phyloP scores from a whole-genome alignment of 2,113 vertebrate species.

The Protobothrops mucrosquamatus region DNA sequence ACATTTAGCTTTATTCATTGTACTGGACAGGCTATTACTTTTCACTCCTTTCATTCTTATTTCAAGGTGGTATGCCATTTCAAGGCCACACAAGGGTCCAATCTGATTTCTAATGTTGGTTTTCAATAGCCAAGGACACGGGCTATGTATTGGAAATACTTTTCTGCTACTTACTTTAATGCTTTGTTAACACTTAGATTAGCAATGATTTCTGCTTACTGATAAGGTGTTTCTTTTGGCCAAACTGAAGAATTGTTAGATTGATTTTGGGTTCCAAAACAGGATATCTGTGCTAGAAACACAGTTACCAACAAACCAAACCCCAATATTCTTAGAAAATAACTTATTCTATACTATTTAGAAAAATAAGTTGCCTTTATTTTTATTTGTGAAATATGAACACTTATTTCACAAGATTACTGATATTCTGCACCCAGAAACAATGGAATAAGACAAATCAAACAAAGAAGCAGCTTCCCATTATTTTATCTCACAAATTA shows the following conservation, averaged over 20 bases:
- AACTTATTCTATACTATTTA: constrained; percentile 42
- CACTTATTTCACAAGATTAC: not conserved
- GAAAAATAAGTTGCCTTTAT: constrained; percentile 49
- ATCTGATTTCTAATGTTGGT: constrained; percentile 61
- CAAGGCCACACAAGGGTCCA: constrained; percentile 40
- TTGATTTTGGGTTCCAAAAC: constrained; percentile 31
- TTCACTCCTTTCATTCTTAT: constrained; percentile 32
- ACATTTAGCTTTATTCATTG: constrained; percentile 58
- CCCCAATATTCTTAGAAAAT: constrained; percentile 56
- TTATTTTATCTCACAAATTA: constrained; percentile 23
- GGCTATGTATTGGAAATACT: constrained; percentile 38
- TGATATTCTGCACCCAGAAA: not conserved
- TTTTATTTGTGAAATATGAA: constrained; percentile 45
- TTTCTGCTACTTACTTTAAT: constrained; percentile 45
- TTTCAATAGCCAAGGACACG: constrained; percentile 31
- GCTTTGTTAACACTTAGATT: constrained; percentile 27
- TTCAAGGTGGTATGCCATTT: constrained; percentile 36
- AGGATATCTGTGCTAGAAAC: constrained; percentile 40
- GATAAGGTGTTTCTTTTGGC: constrained; percentile 15
- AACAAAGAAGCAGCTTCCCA: not conserved
- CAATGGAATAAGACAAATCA: not conserved
- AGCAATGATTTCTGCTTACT: constrained; percentile 33
- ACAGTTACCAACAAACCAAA: constrained; percentile 46
- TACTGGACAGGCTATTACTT: constrained; percentile 57
- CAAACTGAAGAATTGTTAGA: constrained; percentile 46